Conservation (phyloP, 1,140 invertebrate species). For the Procambarus clarkii region DNA sequence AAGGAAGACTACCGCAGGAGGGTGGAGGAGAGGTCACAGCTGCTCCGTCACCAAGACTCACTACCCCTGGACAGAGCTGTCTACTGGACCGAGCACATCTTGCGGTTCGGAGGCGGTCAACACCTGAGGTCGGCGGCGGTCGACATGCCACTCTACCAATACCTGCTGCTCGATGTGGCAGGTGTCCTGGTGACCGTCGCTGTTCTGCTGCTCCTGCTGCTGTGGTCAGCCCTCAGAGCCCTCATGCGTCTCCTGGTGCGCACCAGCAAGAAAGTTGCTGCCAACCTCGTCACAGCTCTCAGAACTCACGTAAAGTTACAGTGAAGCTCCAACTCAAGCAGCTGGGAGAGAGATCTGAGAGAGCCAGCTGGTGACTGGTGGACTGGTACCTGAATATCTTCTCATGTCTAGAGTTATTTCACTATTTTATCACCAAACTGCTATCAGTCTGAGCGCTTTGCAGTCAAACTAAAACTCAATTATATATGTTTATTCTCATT, state of each 20-base stretch:
- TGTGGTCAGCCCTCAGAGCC: conserved; percentile 16
- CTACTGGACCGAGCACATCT: conserved; percentile 79
- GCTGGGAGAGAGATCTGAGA: not conserved
- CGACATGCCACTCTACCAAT: conserved; percentile 57
- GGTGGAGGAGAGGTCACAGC: conserved; percentile 35
- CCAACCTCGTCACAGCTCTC: not conserved
- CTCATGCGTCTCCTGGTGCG: not conserved
- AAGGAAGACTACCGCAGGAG: conserved; percentile 40
- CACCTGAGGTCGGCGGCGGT: conserved; percentile 76
- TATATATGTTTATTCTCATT: too few relatives aligned
- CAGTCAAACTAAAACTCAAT: too few relatives aligned
- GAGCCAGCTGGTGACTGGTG: too few relatives aligned
- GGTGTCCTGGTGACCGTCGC: conserved; percentile 37
- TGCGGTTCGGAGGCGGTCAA: conserved; percentile 77
- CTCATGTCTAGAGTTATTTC: too few relatives aligned
- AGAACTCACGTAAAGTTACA: conserved; percentile 23
- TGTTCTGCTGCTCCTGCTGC: conserved; percentile 5
- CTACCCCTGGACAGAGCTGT: conserved; percentile 52
- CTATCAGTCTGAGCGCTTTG: too few relatives aligned
- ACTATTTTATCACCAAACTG: too few relatives aligned
- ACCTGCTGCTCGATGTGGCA: conserved; percentile 65
- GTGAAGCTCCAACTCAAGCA: not conserved
- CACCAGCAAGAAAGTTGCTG: not conserved
- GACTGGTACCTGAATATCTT: too few relatives aligned
- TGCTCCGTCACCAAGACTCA: conserved; percentile 69